Conservation (phyloP, 2,113 vertebrate genomes). For the Grantiella picta region DNA sequence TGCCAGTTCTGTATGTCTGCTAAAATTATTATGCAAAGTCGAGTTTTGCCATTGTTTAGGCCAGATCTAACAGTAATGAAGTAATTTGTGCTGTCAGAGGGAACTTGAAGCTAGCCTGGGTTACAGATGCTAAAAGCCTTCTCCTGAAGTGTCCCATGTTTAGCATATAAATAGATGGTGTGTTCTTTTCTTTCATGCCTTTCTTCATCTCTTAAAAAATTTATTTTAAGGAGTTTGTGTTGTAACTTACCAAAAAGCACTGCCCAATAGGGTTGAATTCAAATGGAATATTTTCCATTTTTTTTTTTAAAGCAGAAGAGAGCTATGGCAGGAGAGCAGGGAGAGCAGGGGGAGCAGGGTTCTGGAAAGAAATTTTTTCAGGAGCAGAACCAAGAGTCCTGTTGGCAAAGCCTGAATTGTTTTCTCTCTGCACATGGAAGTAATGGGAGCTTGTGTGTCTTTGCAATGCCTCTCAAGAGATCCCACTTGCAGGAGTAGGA, state of each 20-base stretch:
- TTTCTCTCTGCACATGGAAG: fast-evolving
- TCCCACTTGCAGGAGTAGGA: background rate
- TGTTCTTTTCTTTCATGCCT: background rate
- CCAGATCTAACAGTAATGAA: background rate
- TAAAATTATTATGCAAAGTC: background rate
- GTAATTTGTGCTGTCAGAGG: background rate
- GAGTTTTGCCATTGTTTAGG: background rate
- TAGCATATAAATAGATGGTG: fast-evolving
- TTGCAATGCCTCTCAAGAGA: background rate
- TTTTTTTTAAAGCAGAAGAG: background rate
- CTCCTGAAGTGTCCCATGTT: background rate
- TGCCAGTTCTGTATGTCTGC: background rate
- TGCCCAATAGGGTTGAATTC: background rate
- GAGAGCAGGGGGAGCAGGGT: background rate
- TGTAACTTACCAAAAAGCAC: background rate
- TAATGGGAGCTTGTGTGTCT: fast-evolving
- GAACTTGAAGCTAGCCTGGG: background rate
- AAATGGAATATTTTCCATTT: background rate
- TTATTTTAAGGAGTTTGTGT: background rate
- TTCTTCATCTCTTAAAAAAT: background rate
- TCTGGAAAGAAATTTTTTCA: background rate
- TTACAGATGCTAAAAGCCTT: background rate
- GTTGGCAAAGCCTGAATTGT: background rate
- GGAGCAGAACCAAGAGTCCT: background rate
- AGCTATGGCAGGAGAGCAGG: background rate